Conservation (phyloP, 2,113 vertebrate genomes). For the Plestiodon gilberti region DNA sequence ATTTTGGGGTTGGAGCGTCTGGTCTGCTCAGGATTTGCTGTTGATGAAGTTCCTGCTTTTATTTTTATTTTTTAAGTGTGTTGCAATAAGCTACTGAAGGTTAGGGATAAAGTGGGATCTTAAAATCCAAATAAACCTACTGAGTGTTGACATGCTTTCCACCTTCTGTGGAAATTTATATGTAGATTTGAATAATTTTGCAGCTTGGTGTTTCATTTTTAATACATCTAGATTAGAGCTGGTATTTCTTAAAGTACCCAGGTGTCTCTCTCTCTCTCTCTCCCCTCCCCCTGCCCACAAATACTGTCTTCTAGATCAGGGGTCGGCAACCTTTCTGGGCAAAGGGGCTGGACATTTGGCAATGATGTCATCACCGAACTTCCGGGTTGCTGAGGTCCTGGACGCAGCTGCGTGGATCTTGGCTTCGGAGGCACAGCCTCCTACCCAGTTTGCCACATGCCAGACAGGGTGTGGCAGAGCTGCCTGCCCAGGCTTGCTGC, state of each 20-base stretch:
- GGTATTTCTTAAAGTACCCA: neutral
- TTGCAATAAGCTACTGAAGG: neutral
- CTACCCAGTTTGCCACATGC: too few species aligned
- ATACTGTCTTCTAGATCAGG: too few species aligned
- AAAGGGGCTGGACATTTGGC: too few species aligned
- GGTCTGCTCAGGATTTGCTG: neutral
- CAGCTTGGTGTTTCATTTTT: neutral
- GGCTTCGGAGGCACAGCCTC: too few species aligned
- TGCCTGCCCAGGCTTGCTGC: too few species aligned
- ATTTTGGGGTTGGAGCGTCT: neutral
- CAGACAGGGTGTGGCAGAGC: too few species aligned
- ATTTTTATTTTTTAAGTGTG: neutral
- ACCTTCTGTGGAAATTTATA: neutral
- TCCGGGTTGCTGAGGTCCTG: too few species aligned
- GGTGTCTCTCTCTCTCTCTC: too few species aligned
- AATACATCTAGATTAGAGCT: neutral
- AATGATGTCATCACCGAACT: too few species aligned
- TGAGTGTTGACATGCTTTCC: neutral
- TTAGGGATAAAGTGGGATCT: neutral
- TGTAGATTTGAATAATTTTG: neutral
- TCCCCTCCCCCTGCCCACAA: too few species aligned
- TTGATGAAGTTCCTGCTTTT: neutral
- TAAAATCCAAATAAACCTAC: neutral
- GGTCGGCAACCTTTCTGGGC: too few species aligned
- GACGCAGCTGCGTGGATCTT: too few species aligned